A percentile compares a stretch with the other conserved stretches of the same genome.
Evolutionary conservation across 2,113 vertebrate genomes (phyloP).

Genomic region (Sus scrofa): T2T-Sscrofa CM000812.6:255503501-255504000

Average conservation of each 20-base stretch:
- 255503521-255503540: neutral
- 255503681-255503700: neutral
- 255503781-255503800: neutral
- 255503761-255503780: neutral
- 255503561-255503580: neutral
- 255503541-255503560: neutral
- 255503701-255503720: too few species aligned
- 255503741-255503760: neutral
- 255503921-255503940: too few species aligned
- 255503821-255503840: neutral
- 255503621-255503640: neutral
- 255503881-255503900: too few species aligned
- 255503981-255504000: too few species aligned
- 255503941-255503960: too few species aligned
- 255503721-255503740: neutral
- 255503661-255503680: neutral
- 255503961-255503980: too few species aligned
- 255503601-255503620: neutral
- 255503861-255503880: too few species aligned
- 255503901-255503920: too few species aligned
- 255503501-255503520: neutral
- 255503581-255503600: neutral
- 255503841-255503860: too few species aligned
- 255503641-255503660: neutral
- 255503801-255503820: neutral